A percentile compares a stretch with the other conserved stretches of the same genome.
Conservation (phyloP, 37 sponge, comb jelly and placozoan species). For the Axinella damicornis region DNA sequence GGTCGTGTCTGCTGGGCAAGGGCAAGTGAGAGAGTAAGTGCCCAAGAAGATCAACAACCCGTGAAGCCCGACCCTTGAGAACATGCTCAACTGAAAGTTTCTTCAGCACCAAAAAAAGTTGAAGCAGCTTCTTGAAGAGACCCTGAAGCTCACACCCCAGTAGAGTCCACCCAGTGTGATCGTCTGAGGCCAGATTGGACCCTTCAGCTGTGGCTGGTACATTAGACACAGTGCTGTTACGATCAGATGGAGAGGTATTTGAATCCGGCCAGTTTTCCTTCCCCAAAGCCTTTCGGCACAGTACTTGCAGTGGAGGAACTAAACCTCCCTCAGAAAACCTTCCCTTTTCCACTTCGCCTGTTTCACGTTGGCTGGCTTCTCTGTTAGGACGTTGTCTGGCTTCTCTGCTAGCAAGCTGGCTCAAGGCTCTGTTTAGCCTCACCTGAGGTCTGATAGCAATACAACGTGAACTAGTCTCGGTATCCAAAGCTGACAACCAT, state of each 20-base stretch:
- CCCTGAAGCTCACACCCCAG: slow-evolving; percentile 5
- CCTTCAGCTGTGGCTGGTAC: too few relatives aligned
- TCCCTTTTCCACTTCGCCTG: too few relatives aligned
- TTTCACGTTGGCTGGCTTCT: too few relatives aligned
- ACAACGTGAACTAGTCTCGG: not conserved
- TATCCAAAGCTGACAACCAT: slow-evolving; percentile 11
- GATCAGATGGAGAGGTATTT: too few relatives aligned
- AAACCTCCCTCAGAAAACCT: too few relatives aligned
- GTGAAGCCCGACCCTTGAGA: not conserved
- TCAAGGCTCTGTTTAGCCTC: slow-evolving; percentile 15
- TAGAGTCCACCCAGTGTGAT: slow-evolving; percentile 5
- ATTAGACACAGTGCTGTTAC: too few relatives aligned
- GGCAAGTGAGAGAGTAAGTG: slow-evolving; percentile 42
- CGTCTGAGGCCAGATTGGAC: too few relatives aligned
- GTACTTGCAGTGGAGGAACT: too few relatives aligned
- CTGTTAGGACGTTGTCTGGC: too few relatives aligned
- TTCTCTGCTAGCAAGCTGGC: not conserved
- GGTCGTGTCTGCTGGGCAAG: not conserved
- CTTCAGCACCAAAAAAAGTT: not conserved
- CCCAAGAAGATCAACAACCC: not conserved
- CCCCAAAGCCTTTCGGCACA: too few relatives aligned
- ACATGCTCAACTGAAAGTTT: not conserved
- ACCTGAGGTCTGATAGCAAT: slow-evolving; percentile 16
- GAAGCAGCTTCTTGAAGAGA: not conserved
- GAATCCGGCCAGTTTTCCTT: too few relatives aligned